Evolutionary conservation across 2,888 invertebrate genomes (phyloP).

Genomic region (Hydrotaea cyrtoneurina): DNA sequence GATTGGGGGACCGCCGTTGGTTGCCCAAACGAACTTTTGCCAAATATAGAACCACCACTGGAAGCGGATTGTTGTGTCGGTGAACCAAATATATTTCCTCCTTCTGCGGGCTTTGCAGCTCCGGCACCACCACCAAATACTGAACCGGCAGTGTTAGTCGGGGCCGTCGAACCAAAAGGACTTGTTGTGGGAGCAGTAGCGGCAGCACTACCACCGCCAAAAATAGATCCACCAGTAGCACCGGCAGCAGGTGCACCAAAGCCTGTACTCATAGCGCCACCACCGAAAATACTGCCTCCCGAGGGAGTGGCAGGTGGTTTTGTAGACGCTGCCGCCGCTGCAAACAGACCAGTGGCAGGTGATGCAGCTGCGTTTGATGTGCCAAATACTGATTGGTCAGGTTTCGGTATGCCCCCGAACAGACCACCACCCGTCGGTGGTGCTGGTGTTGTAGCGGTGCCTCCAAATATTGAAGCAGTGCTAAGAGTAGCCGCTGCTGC

Average conservation of each 20-base stretch:
- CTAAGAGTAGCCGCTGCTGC: constrained; percentile 60
- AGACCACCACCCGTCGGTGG: constrained; percentile 69
- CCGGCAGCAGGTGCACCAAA: constrained; percentile 66
- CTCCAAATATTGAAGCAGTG: constrained; percentile 64
- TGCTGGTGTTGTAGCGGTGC: constrained; percentile 50
- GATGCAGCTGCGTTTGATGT: constrained; percentile 43
- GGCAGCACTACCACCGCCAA: constrained; percentile 68
- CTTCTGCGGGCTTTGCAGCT: constrained; percentile 65
- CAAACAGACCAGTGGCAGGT: constrained; percentile 72
- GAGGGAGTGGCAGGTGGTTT: constrained; percentile 68
- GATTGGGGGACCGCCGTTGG: constrained; percentile 59
- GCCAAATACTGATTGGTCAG: constrained; percentile 76
- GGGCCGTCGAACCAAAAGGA: constrained; percentile 49
- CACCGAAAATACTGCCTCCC: constrained; percentile 62
- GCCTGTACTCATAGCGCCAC: constrained; percentile 46
- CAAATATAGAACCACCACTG: constrained; percentile 68
- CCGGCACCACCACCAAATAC: constrained; percentile 67
- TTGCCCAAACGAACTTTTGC: constrained; percentile 62
- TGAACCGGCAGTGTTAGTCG: constrained; percentile 54
- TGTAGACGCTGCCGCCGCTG: constrained; percentile 71
- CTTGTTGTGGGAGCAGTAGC: constrained; percentile 44
- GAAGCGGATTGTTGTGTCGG: constrained; percentile 62
- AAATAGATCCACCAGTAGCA: constrained; percentile 70
- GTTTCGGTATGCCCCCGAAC: constrained; percentile 77
- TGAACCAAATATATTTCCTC: constrained; percentile 74